Evolutionary conservation across 2,113 vertebrate genomes (phyloP).

Genomic region (Ctenodactylus gundi): DNA sequence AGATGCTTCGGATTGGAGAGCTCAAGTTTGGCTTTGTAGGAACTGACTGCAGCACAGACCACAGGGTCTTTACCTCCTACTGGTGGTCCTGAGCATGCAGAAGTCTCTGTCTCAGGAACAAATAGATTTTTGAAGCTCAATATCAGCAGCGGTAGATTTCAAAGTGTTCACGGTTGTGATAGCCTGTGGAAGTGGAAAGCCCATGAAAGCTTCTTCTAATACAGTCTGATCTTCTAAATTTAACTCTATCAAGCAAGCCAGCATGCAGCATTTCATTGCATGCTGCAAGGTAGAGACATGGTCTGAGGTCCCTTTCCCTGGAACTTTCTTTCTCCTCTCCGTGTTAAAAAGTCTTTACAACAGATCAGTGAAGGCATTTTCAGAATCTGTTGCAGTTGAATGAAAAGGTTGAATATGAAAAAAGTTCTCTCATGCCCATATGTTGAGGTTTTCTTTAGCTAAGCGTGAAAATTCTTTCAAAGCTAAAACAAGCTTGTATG

Average conservation of each 20-base stretch:
- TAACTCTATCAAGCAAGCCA: neutral
- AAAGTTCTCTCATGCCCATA: neutral
- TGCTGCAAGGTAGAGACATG: neutral
- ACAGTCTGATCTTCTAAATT: neutral
- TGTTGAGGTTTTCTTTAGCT: constrained; percentile 3
- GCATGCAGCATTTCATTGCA: neutral
- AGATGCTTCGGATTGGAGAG: neutral
- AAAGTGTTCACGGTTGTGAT: neutral
- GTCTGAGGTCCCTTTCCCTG: neutral
- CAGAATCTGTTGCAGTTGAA: neutral
- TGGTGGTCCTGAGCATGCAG: neutral
- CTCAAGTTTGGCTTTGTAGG: neutral
- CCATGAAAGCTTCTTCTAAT: neutral
- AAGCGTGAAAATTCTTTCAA: neutral
- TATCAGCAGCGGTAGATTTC: neutral
- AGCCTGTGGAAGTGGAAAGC: neutral
- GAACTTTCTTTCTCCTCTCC: neutral
- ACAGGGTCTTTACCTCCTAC: neutral
- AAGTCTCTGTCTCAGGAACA: neutral
- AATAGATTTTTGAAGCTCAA: neutral
- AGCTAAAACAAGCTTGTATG: neutral
- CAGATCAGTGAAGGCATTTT: neutral
- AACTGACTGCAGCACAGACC: neutral
- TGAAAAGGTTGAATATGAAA: neutral
- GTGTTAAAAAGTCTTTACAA: neutral